phyloP scores from a whole-genome alignment of 2,888 invertebrate genomes.

The Cyclophora punctaria region DNA sequence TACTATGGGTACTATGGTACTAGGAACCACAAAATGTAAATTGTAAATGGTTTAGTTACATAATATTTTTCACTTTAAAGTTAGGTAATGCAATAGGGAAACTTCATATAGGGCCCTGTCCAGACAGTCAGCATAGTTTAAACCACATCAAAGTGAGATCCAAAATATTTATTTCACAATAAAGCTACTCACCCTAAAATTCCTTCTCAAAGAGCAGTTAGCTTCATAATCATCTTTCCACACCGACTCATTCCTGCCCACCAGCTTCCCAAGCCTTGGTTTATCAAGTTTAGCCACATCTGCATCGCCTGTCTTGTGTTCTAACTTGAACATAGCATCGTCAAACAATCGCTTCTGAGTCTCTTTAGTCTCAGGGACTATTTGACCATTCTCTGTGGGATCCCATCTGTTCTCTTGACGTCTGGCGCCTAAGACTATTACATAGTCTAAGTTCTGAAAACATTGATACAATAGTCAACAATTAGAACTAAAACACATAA shows the following conservation, averaged over 20 bases:
- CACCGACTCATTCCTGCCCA: constrained; percentile 84
- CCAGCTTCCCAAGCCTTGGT: constrained; percentile 83
- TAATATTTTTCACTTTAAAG: too few relatives aligned
- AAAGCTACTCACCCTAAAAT: constrained; percentile 84
- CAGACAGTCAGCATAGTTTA: too few relatives aligned
- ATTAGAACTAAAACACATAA: too few relatives aligned
- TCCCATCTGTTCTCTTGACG: constrained; percentile 99
- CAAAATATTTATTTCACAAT: background rate
- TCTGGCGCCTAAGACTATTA: constrained; percentile 94
- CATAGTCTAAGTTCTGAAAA: constrained; percentile 95
- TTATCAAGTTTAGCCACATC: constrained; percentile 80
- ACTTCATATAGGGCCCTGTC: too few relatives aligned
- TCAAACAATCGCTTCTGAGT: constrained; percentile 91
- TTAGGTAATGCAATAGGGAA: too few relatives aligned
- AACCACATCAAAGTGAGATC: too few relatives aligned
- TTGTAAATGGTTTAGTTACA: too few relatives aligned
- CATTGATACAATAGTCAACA: too few relatives aligned
- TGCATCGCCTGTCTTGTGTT: constrained; percentile 90
- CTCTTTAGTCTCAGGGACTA: constrained; percentile 93
- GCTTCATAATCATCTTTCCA: constrained; percentile 96
- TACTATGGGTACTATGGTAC: too few relatives aligned
- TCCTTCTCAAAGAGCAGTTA: constrained; percentile 87
- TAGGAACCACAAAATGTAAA: too few relatives aligned
- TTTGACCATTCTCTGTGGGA: constrained; percentile 95
- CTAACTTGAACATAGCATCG: constrained; percentile 98